phyloP scores from a whole-genome alignment of 2,113 vertebrate species.

The Hepsetus odoe region DNA sequence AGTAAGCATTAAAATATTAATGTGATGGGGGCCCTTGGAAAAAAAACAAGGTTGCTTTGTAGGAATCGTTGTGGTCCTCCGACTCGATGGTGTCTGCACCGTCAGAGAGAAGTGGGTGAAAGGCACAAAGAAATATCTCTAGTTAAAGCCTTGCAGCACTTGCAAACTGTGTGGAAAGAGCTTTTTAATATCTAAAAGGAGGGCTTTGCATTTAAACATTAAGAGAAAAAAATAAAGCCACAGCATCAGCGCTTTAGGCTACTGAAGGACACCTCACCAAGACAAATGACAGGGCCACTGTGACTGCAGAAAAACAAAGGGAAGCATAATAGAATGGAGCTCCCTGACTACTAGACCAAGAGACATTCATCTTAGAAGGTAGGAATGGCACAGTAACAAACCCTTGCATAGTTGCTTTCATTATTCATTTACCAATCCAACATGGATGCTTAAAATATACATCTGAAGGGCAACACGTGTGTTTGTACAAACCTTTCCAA shows the following conservation, averaged over 20 bases:
- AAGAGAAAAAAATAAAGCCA: not conserved
- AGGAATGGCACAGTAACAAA: not conserved
- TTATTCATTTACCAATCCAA: constrained; percentile 14
- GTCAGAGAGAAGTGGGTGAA: not conserved
- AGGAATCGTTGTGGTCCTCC: not conserved
- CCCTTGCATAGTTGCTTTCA: not conserved
- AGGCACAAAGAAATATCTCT: not conserved
- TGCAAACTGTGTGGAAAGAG: not conserved
- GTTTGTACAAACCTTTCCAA: too few relatives aligned
- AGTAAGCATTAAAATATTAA: constrained; percentile 14
- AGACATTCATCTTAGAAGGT: constrained; percentile 17
- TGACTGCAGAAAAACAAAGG: constrained; percentile 19
- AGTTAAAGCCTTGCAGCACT: not conserved
- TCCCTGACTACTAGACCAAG: not conserved
- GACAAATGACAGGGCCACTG: constrained; percentile 15
- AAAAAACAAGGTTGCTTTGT: not conserved
- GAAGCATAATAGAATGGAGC: not conserved
- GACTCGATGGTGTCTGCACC: not conserved
- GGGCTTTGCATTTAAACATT: constrained; percentile 33
- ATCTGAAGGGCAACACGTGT: not conserved
- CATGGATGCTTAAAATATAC: not conserved
- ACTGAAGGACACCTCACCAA: not conserved
- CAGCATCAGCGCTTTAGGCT: constrained; percentile 3
- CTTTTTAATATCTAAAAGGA: constrained; percentile 23
- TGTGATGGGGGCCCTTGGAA: not conserved